These are phyloP conservation scores for Hydractinia symbiolongicarpus DNA, from an alignment of 30 jellyfish, hydroid and myxozoan genomes.

Conservation along the genomic window DNA sequence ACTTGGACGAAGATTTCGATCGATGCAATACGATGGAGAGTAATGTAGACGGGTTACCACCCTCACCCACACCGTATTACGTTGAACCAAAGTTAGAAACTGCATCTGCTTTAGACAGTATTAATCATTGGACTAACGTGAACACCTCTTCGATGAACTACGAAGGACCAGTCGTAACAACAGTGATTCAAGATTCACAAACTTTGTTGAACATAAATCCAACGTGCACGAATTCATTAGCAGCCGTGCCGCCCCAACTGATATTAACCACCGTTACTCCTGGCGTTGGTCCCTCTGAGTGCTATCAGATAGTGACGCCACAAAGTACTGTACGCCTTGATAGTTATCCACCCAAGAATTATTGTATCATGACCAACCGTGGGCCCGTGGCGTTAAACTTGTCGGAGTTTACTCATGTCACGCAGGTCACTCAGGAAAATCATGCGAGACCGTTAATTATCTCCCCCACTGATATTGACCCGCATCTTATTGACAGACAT, in stretches of 20 bases:
- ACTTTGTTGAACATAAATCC: conserved; percentile 66
- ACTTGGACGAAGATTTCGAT: conserved; percentile 27
- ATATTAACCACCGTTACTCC: conserved; percentile 62
- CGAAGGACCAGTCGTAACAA: conserved; percentile 67
- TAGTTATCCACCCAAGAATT: conserved; percentile 17
- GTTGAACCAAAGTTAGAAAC: neutral
- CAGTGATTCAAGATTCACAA: conserved; percentile 56
- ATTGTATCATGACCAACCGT: conserved; percentile 38
- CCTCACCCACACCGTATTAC: conserved; percentile 30
- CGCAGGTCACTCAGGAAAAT: conserved; percentile 29
- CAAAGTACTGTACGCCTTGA: conserved; percentile 20
- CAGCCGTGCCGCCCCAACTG: conserved; percentile 95
- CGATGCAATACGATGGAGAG: conserved; percentile 13
- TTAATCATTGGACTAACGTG: conserved; percentile 9
- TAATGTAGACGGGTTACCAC: conserved; percentile 22
- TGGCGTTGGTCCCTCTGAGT: conserved; percentile 49
- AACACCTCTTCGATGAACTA: neutral
- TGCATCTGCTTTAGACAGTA: neutral
- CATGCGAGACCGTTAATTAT: conserved; percentile 22
- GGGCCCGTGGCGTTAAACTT: conserved; percentile 31
- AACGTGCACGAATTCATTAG: conserved; percentile 51
- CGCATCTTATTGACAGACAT: conserved; percentile 25
- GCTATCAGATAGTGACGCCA: conserved; percentile 66
- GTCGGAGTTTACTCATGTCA: conserved; percentile 14
- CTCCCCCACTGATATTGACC: conserved; percentile 33